Evolutionary conservation across 2,113 vertebrate genomes (phyloP), one percentile per base, ranked within the genome.

Genomic region (Vanacampus margaritifer): DNA sequence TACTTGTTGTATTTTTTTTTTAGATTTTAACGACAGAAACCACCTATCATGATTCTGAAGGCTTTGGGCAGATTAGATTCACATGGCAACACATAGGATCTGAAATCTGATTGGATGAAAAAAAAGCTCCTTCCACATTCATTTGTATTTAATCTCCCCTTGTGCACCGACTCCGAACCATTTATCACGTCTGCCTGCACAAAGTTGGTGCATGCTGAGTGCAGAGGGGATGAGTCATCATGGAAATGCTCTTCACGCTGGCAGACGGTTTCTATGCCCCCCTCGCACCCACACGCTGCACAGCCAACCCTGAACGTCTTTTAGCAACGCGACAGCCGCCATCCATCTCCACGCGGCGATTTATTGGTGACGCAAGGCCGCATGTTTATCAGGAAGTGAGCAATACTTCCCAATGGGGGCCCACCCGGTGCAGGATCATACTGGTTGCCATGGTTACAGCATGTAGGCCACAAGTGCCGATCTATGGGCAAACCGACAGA

Each of bases 221-320:
- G 1, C 45, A 8, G 39, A 71, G 13, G 2, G 24, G 56, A 77
- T 88, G 84, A 85, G 73, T 86, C 86, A 88, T 67, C 17, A 13
- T 51, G 73, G 23, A 69, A 69, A 67, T 26, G 45, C 5, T 19
- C 17, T 46, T 19, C 17, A 7, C 1, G 45, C 4, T 16, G 13
- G 81, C 36, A 64, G 39, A 62, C 35, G 6, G 5, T 46, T 17
- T 67, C 9, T 39, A 23, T 58, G 13, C 12, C 10, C 24, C 13
- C 14, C 53, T 23, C 50, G 23, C 50, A 24, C 50, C 23, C n/a
- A 23, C 50, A n/a, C 23, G 46, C 54, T 69, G 6, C 6, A 12
- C 3, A 43, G 61, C 32, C 16, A 58, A 43, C 37, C 51, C 6
- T 2, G n/a, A 57, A 58, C 39, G n/a, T 65, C 19, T 2, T 24